Base-by-base conservation (phyloP, 2,888 invertebrate genomes). In the Acanthosepion lycidas region DNA sequence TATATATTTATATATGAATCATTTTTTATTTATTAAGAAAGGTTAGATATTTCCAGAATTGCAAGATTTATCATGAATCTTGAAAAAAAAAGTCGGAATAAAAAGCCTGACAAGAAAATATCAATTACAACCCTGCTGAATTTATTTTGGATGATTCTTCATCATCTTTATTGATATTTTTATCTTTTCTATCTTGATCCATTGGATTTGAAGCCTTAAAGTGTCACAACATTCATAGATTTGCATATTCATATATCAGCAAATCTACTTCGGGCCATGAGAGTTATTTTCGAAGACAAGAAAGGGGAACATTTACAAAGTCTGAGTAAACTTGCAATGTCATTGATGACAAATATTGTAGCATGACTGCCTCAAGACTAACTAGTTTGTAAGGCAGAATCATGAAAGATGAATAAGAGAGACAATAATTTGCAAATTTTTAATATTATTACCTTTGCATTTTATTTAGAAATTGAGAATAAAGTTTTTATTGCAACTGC, bases 101-200 rank as follows among this genome's bases (percentile, higher is more conserved):
- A n/a, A 78, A 78, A 33, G 78, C 12, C n/a, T n/a, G 33, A 78
- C 12, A n/a, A n/a, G n/a, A 78, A 78, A 78, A 78, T 78, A 78
- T 78, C 78, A 78, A 78, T 78, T 78, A 78, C 78, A 33, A 33
- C 12, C 4, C 15, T 78, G 12, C 78, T n/a, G 78, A 78, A 78
- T 78, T 78, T 78, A n/a, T 78, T 15, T 78, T n/a, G n/a, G 78
- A n/a, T 78, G 78, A 78, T 78, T 78, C 78, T n/a, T 78, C 78
- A 78, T 78, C 78, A 78, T 78, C 8, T 78, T 78, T 78, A 78
- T 78, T 78, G 78, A 78, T 78, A n/a, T 78, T 78, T 78, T 78
- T 78, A 78, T 78, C n/a, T 78, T 33, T 18, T n/a, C 15, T n/a
- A 78, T 78, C n/a, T 78, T 78, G 78, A 78, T 78, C 78, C 78